Evolutionary conservation across 2,113 vertebrate species (phyloP), one percentile per base, ranked within the genome.

Genomic region (Mola mola): DNA sequence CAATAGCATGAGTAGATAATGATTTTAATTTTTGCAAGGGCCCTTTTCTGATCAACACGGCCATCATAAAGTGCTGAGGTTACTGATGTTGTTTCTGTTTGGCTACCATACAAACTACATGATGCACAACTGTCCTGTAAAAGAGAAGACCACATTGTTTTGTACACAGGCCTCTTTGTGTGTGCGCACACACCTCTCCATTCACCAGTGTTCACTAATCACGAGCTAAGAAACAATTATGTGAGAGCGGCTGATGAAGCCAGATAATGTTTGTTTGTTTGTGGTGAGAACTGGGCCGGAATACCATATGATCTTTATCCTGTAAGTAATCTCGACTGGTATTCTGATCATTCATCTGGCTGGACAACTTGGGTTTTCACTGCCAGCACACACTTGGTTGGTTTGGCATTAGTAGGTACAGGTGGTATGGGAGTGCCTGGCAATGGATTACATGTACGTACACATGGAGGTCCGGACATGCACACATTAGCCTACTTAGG

Each of bases 341-440:
- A 84, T 87, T 88, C 73, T 77, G 65, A 83, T 82, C 72, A 82
- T 36, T 79, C 48, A 25, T 44, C 71, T 82, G 75, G 67, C 66
- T 58, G 52, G n/a, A n/a, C n/a, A n/a, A n/a, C n/a, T n/a, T n/a
- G n/a, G n/a, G n/a, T n/a, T n/a, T n/a, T n/a, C n/a, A n/a, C n/a
- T n/a, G n/a, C n/a, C n/a, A n/a, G n/a, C n/a, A n/a, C n/a, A n/a
- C n/a, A n/a, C n/a, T n/a, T n/a, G n/a, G n/a, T n/a, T n/a, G n/a
- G n/a, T n/a, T n/a, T n/a, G n/a, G n/a, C n/a, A n/a, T n/a, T n/a
- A n/a, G n/a, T n/a, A n/a, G n/a, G n/a, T n/a, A n/a, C n/a, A n/a
- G n/a, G n/a, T n/a, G n/a, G n/a, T n/a, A n/a, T n/a, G n/a, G n/a
- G n/a, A n/a, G n/a, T n/a, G n/a, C n/a, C n/a, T n/a, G n/a, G n/a